These are phyloP conservation scores for Schlechtendalia chinensis DNA, from an alignment of 1,140 invertebrate species.

Conservation along the genomic window DNA sequence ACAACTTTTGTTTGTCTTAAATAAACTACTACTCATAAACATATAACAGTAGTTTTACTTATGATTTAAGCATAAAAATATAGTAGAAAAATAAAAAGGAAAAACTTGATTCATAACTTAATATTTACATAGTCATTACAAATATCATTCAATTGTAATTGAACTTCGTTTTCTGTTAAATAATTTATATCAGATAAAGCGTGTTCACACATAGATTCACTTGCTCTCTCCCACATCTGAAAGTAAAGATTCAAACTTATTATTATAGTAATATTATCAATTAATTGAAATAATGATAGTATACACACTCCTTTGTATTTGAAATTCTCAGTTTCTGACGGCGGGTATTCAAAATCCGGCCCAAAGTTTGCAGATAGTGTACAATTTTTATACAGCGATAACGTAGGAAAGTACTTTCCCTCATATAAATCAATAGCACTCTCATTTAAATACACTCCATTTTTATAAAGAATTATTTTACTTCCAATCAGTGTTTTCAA, in stretches of 20 bases:
- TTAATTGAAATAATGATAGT: constrained; percentile 8
- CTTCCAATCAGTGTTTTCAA: constrained; percentile 75
- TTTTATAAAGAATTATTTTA: constrained; percentile 91
- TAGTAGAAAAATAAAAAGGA: too few species aligned
- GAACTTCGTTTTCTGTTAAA: constrained; percentile 89
- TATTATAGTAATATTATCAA: constrained; percentile 45
- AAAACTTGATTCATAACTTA: too few species aligned
- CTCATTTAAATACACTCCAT: constrained; percentile 80
- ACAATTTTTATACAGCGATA: constrained; percentile 88
- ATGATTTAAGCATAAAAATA: too few species aligned
- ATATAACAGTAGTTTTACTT: too few species aligned
- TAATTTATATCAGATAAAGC: constrained; percentile 87
- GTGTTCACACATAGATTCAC: constrained; percentile 87
- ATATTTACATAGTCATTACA: too few species aligned
- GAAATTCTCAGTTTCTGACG: constrained; percentile 61
- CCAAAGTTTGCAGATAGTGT: constrained; percentile 95
- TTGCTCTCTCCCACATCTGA: constrained; percentile 85
- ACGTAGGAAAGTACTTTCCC: constrained; percentile 88
- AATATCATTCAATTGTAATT: constrained; percentile 64
- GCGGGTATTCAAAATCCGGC: constrained; percentile 86
- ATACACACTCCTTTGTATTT: constrained; percentile 73
- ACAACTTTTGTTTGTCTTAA: too few species aligned
- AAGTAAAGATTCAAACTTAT: constrained; percentile 53
- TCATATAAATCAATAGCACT: constrained; percentile 83
- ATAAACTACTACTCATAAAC: too few species aligned